A percentile compares a stretch with the other conserved stretches of the same genome.
Evolutionary conservation across 2,888 invertebrate genomes (phyloP).

Genomic region (Laothoe populi): DNA sequence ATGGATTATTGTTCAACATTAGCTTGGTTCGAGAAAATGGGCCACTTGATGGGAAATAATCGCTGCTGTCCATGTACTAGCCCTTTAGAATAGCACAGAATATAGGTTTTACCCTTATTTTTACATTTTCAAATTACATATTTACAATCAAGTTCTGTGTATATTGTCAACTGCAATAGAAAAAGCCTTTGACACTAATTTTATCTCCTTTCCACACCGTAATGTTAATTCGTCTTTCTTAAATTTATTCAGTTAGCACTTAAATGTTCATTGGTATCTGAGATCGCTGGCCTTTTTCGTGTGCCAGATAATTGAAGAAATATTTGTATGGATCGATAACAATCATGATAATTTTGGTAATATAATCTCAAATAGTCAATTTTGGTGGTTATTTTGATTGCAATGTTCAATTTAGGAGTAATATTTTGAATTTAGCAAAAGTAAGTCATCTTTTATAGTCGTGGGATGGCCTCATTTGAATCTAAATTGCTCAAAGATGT

Average conservation of each 20-base stretch:
- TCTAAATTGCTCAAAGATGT: too few species aligned
- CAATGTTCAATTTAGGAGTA: background rate
- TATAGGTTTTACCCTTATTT: background rate
- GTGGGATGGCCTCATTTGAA: too few species aligned
- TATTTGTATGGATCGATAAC: conserved; percentile 7
- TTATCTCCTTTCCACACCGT: conserved; percentile 14
- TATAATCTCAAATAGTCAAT: background rate
- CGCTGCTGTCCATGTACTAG: too few species aligned
- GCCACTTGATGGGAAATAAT: too few species aligned
- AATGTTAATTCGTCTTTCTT: conserved; percentile 13
- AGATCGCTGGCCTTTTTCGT: conserved; percentile 11
- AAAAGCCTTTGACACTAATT: conserved; percentile 1
- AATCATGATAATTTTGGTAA: conserved; percentile 2
- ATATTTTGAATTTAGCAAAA: too few species aligned
- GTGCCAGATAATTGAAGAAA: conserved; percentile 10
- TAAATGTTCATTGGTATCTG: conserved; percentile 11
- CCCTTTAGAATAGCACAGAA: background rate
- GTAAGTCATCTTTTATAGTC: too few species aligned
- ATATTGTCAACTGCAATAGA: conserved; percentile 1
- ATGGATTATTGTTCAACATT: too few species aligned
- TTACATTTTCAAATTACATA: too few species aligned
- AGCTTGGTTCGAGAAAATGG: too few species aligned
- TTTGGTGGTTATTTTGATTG: background rate
- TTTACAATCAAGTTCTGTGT: too few species aligned
- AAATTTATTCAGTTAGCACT: conserved; percentile 20